These are phyloP conservation scores for Cheilinus undulatus DNA, from an alignment of 2,113 vertebrate genomes.

Conservation along the genomic window DNA sequence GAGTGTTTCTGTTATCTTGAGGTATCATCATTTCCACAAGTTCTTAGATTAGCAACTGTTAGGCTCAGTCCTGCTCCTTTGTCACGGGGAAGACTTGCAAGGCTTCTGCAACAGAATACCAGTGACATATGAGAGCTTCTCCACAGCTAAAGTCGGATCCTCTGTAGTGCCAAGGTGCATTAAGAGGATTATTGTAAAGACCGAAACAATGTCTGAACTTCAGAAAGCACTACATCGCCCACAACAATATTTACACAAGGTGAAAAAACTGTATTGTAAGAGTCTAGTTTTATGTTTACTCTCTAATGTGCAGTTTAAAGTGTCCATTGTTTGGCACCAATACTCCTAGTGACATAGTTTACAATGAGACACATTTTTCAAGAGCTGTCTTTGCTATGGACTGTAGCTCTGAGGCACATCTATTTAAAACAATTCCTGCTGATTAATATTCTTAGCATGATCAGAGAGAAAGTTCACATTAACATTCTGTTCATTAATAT, in stretches of 20 bases:
- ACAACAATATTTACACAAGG: slow-evolving; percentile 53
- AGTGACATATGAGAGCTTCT: slow-evolving; percentile 80
- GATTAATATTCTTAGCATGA: not conserved
- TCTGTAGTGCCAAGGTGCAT: slow-evolving; percentile 74
- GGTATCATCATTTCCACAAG: slow-evolving; percentile 70
- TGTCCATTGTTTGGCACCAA: slow-evolving; percentile 20
- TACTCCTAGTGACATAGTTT: slow-evolving; percentile 25
- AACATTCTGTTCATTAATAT: not conserved
- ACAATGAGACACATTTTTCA: slow-evolving; percentile 8
- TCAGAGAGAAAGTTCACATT: slow-evolving; percentile 3
- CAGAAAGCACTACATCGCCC: slow-evolving; percentile 57
- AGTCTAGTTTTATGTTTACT: slow-evolving; percentile 56
- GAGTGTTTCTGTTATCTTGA: slow-evolving; percentile 36
- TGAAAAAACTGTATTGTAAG: slow-evolving; percentile 44
- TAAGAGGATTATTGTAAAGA: slow-evolving; percentile 73
- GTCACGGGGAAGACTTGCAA: slow-evolving; percentile 77
- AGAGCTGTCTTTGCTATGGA: not conserved
- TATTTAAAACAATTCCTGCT: not conserved
- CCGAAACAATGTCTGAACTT: slow-evolving; percentile 77
- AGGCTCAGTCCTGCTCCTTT: slow-evolving; percentile 66
- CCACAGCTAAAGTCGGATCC: slow-evolving; percentile 74
- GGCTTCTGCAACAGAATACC: slow-evolving; percentile 70
- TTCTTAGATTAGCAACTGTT: slow-evolving; percentile 74
- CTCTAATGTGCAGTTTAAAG: slow-evolving; percentile 4
- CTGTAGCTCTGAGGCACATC: not conserved